Evolutionary conservation across 2,113 vertebrate species (phyloP).

Genomic region (Cyphomyrus plagiostoma): DNA sequence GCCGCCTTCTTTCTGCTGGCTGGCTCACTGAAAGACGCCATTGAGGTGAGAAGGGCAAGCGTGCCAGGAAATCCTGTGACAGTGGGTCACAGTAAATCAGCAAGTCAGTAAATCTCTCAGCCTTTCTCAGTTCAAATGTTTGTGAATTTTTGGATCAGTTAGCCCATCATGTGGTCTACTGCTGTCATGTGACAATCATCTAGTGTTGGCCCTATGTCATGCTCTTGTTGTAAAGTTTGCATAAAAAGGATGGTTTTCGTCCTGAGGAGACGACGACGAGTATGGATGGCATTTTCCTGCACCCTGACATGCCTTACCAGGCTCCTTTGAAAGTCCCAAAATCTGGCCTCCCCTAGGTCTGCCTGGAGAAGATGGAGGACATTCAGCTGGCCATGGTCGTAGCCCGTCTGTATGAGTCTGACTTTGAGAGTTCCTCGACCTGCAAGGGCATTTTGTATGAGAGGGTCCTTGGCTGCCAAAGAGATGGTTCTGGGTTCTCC

Average conservation of each 20-base stretch:
- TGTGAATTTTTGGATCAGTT: not conserved
- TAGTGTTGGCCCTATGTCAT: not conserved
- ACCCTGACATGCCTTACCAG: not conserved
- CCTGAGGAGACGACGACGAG: not conserved
- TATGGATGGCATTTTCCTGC: not conserved
- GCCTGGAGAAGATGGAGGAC: conserved; percentile 98
- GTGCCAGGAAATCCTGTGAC: not conserved
- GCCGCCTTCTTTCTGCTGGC: conserved; percentile 95
- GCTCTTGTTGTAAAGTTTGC: not conserved
- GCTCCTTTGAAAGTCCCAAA: not conserved
- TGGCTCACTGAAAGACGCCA: conserved; percentile 93
- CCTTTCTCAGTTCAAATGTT: not conserved
- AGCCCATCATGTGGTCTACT: not conserved
- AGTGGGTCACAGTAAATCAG: not conserved
- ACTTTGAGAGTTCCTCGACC: conserved; percentile 89
- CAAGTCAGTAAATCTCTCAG: not conserved
- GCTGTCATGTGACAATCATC: not conserved
- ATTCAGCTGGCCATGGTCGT: conserved; percentile 95
- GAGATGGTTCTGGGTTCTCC: conserved; percentile 77
- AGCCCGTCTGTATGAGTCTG: conserved; percentile 87
- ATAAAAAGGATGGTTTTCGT: not conserved
- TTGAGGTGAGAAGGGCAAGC: conserved; percentile 70
- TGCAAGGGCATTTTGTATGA: conserved; percentile 86
- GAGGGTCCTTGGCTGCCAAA: conserved; percentile 82
- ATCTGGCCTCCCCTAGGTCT: conserved; percentile 62